Evolutionary conservation across 1,140 invertebrate genomes (phyloP).

Genomic region (Venustaconcha ellipsiformis): DNA sequence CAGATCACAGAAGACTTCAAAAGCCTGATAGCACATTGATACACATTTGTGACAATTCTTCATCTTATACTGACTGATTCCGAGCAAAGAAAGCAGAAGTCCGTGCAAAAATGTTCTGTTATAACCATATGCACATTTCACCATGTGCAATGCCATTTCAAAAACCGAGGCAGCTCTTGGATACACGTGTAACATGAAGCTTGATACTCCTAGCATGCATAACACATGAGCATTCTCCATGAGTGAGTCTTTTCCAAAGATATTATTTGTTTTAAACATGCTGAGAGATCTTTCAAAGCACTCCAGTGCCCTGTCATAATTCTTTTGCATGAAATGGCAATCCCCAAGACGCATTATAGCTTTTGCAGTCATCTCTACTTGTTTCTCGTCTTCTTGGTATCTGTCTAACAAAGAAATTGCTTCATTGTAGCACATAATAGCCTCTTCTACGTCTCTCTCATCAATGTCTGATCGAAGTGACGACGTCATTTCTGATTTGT

Average conservation of each 20-base stretch:
- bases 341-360: constrained; percentile 60
- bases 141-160: constrained; percentile 59
- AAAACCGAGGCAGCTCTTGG: constrained; percentile 59
- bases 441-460: constrained; percentile 52
- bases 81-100: constrained; percentile 60
- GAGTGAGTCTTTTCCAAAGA: constrained; percentile 53
- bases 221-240: constrained; percentile 62
- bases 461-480: constrained; percentile 40
- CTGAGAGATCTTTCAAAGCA: constrained; percentile 59
- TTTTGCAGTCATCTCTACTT: constrained; percentile 56
- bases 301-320: constrained; percentile 59
- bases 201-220: constrained; percentile 65
- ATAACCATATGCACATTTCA: constrained; percentile 52
- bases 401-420: constrained; percentile 52
- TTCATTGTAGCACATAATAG: constrained; percentile 59
- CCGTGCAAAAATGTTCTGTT: constrained; percentile 56
- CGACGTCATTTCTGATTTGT: constrained; percentile 33
- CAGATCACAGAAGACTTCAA: constrained; percentile 61
- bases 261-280: constrained; percentile 49
- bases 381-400: constrained; percentile 49
- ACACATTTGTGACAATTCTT: constrained; percentile 65
- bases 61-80: constrained; percentile 63
- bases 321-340: constrained; percentile 63
- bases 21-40: constrained; percentile 60
- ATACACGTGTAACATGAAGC: constrained; percentile 65